phyloP scores from a whole-genome alignment of 2,113 vertebrate species.

The Larimichthys crocea region DNA sequence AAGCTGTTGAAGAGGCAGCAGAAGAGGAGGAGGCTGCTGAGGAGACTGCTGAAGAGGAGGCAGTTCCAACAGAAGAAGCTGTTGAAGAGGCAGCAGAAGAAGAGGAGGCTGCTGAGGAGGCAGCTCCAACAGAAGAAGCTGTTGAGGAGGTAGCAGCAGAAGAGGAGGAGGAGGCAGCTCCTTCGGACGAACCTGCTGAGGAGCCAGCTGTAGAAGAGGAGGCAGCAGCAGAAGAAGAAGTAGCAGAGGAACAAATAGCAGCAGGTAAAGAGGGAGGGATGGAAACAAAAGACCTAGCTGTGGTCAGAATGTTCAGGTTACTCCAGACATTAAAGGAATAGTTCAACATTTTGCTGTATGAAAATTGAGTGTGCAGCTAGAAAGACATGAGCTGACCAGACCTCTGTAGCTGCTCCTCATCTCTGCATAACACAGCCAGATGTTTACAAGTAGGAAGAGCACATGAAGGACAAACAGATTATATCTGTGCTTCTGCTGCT shows the following conservation, averaged over 20 bases:
- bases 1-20: conserved; percentile 19
- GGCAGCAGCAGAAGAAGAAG: neutral
- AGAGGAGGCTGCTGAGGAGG: conserved; percentile 6
- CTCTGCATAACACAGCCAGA: no score
- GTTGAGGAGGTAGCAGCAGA: neutral
- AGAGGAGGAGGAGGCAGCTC: conserved; percentile 16
- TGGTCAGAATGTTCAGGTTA: no score
- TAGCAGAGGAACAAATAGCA: conserved; percentile 18
- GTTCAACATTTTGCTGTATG: neutral
- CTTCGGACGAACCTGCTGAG: conserved; percentile 8
- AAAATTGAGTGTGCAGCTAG: neutral
- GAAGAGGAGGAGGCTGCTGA: conserved; percentile 13
- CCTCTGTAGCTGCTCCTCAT: no score
- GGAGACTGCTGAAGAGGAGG: neutral
- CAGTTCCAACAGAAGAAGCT: conserved; percentile 1
- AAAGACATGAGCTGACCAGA: no score
- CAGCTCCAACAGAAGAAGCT: neutral
- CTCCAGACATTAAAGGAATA: neutral
- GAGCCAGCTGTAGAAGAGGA: conserved; percentile 4
- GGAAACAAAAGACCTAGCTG: neutral
- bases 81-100: neutral
- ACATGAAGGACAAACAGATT: no score
- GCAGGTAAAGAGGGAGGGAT: conserved; percentile 39
- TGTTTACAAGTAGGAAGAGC: no score
- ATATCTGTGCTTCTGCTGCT: no score